phyloP scores from a whole-genome alignment of 1,140 invertebrate genomes.

The Drosophila seguyi region DNA sequence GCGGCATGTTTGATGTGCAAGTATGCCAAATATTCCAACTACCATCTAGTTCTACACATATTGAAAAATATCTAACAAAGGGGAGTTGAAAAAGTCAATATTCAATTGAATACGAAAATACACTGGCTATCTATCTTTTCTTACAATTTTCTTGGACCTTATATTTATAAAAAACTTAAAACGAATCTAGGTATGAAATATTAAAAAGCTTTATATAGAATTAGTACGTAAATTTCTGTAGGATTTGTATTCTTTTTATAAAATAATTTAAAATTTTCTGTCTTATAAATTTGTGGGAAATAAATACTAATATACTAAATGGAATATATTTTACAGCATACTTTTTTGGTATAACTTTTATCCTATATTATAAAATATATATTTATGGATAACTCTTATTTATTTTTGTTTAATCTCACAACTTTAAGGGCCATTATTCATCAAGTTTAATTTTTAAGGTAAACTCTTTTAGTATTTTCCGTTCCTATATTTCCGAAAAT shows the following conservation, averaged over 20 bases:
- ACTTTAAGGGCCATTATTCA: too few species aligned
- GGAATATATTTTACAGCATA: background rate
- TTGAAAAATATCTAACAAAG: background rate
- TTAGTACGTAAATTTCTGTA: background rate
- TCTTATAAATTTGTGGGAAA: too few species aligned
- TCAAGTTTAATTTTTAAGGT: background rate
- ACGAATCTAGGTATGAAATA: too few species aligned
- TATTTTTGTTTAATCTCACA: too few species aligned
- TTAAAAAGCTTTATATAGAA: background rate
- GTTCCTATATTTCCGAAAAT: background rate
- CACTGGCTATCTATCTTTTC: too few species aligned
- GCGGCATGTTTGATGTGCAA: conserved; percentile 43
- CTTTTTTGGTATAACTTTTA: background rate
- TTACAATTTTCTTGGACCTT: background rate
- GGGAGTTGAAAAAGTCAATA: background rate
- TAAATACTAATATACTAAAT: background rate
- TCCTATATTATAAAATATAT: background rate
- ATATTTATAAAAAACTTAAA: background rate
- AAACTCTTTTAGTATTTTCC: background rate
- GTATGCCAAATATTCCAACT: conserved; percentile 28
- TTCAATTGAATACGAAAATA: too few species aligned
- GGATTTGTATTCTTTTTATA: background rate
- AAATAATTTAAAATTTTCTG: background rate
- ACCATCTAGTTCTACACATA: background rate
- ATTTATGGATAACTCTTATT: background rate